Evolutionary conservation across 2,113 vertebrate species (phyloP).

Genomic region (Pithys albifrons): DNA sequence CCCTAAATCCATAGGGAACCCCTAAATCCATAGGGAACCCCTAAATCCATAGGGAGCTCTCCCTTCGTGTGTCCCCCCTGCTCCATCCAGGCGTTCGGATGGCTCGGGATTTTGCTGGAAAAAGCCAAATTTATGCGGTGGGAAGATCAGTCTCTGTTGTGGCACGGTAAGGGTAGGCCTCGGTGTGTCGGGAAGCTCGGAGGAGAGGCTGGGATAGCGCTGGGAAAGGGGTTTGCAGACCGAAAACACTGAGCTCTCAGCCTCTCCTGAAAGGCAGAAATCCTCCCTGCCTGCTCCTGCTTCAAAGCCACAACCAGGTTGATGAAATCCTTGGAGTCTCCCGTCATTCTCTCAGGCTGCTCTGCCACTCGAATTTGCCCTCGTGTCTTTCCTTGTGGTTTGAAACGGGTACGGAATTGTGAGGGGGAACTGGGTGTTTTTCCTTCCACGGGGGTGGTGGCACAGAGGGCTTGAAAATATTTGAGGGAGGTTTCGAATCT

Average conservation of each 20-base stretch:
- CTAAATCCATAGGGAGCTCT: neutral
- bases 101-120: conserved; percentile 25
- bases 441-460: too few species aligned
- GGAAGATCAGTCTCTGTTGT: neutral
- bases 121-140: neutral
- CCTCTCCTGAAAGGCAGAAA: neutral
- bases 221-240: neutral
- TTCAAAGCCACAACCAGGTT: neutral
- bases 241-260: rapidly evolving
- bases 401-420: too few species aligned
- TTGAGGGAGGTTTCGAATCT: neutral
- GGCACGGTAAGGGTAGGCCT: neutral
- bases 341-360: conserved; percentile 9
- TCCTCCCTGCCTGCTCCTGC: neutral
- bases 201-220: neutral
- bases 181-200: neutral
- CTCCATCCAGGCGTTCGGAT: neutral
- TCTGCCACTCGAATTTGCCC: conserved; percentile 16
- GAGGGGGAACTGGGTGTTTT: too few species aligned
- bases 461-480: neutral
- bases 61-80: neutral
- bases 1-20: neutral
- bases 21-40: neutral
- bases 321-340: conserved; percentile 18
- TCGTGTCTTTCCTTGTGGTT: neutral